These are phyloP conservation scores for Sebastes matsubarae DNA, from an alignment of 2,797 vertebrate genomes.

Conservation along the genomic window DNA sequence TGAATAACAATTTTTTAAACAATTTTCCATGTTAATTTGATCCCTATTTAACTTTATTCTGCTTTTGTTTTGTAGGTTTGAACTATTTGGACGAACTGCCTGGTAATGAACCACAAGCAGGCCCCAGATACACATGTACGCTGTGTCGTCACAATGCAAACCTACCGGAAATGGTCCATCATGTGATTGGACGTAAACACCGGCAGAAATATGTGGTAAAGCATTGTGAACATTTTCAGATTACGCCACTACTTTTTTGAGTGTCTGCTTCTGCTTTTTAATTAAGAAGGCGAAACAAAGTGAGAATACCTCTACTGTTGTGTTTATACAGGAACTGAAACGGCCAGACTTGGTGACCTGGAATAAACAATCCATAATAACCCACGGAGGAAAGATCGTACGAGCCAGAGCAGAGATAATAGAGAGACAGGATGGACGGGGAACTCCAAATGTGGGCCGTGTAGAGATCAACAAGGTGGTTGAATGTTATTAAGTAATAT, in stretches of 20 bases:
- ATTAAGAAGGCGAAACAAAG: background rate
- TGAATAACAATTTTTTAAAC: conserved; percentile 44
- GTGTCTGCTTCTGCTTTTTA: background rate
- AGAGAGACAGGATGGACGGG: conserved; percentile 83
- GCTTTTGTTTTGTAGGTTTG: conserved; percentile 70
- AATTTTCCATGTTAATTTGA: background rate
- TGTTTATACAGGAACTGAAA: conserved; percentile 71
- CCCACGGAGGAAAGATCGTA: conserved; percentile 77
- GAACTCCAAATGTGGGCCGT: conserved; percentile 71
- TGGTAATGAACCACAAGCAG: conserved; percentile 33
- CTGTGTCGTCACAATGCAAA: conserved; percentile 70
- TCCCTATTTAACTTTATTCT: background rate
- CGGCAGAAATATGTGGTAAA: conserved; percentile 85
- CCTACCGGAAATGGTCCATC: conserved; percentile 74
- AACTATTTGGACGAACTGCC: conserved; percentile 68
- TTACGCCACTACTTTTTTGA: background rate
- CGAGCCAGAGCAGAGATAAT: conserved; percentile 81
- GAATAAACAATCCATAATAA: conserved; percentile 52
- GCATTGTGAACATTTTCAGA: background rate
- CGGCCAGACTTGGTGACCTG: conserved; percentile 82
- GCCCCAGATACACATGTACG: conserved; percentile 73
- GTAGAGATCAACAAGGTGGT: too few relatives aligned
- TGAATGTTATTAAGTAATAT: background rate
- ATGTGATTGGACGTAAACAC: conserved; percentile 85
- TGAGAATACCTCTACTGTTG: background rate